A percentile compares a stretch with the other conserved stretches of the same genome.
Conservation (phyloP, 1,140 invertebrate species). For the Marisa cornuarietis region DNA sequence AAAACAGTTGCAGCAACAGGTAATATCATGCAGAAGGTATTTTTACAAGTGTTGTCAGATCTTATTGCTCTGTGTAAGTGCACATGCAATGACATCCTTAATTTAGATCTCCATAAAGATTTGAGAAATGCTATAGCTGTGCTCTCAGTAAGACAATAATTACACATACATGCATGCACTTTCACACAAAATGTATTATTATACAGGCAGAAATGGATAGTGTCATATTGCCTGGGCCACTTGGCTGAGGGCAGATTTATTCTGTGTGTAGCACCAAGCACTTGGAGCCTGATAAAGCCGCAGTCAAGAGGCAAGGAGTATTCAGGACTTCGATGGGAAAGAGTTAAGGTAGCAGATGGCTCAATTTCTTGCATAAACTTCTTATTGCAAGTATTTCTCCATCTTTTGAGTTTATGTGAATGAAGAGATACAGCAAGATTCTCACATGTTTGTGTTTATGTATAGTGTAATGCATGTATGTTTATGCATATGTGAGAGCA, state of each 20-base stretch:
- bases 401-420: background rate
- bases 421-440: no score
- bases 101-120: no score
- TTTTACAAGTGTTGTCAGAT: background rate
- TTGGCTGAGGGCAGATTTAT: no score
- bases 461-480: no score
- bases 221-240: no score
- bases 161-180: background rate
- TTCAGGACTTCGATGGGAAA: conserved; percentile 62
- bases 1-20: conserved; percentile 7
- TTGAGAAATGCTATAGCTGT: no score
- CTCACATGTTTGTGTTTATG: no score
- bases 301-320: conserved; percentile 53
- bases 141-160: background rate
- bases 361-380: background rate
- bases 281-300: conserved; percentile 57
- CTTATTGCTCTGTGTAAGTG: background rate
- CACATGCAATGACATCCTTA: no score
- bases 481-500: no score
- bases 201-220: no score
- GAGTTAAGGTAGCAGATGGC: conserved; percentile 57
- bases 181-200: background rate
- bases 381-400: background rate
- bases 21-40: background rate
- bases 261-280: conserved; percentile 29